phyloP scores from a whole-genome alignment of 2,113 vertebrate species.

The Dascyllus trimaculatus region DNA sequence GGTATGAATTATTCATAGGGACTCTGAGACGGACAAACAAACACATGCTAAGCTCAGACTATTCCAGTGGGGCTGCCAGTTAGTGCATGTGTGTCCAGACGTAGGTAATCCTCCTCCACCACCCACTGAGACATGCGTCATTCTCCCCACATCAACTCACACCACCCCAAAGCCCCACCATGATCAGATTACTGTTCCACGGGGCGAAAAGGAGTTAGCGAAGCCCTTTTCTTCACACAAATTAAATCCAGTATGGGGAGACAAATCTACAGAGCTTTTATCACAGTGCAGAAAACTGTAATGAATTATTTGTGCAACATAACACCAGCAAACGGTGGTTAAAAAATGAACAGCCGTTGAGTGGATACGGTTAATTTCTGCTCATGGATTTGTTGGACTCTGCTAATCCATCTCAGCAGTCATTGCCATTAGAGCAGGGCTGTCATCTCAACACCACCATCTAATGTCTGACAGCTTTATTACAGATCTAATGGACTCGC shows the following conservation, averaged over 20 bases:
- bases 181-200: constrained; percentile 68
- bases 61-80: constrained; percentile 41
- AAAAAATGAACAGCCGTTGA: constrained; percentile 52
- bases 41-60: constrained; percentile 47
- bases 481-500: constrained; percentile 46
- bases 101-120: constrained; percentile 50
- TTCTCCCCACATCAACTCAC: constrained; percentile 19
- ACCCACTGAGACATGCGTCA: constrained; percentile 41
- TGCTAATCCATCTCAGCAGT: constrained; percentile 59
- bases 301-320: constrained; percentile 66
- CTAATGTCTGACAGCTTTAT: constrained; percentile 74
- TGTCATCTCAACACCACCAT: constrained; percentile 80
- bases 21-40: constrained; percentile 43
- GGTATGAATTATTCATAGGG: constrained; percentile 79
- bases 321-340: constrained; percentile 52
- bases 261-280: constrained; percentile 59
- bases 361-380: constrained; percentile 66
- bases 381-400: constrained; percentile 61
- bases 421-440: constrained; percentile 3
- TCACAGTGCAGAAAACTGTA: constrained; percentile 50
- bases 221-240: constrained; percentile 58
- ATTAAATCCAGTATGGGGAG: constrained; percentile 56
- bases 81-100: constrained; percentile 3
- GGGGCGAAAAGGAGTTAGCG: constrained; percentile 30
- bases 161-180: constrained; percentile 18